A percentile compares a stretch with the other conserved stretches of the same genome.
Conservation (phyloP, 2,888 invertebrate genomes). For the Caradrina clavipalpis region DNA sequence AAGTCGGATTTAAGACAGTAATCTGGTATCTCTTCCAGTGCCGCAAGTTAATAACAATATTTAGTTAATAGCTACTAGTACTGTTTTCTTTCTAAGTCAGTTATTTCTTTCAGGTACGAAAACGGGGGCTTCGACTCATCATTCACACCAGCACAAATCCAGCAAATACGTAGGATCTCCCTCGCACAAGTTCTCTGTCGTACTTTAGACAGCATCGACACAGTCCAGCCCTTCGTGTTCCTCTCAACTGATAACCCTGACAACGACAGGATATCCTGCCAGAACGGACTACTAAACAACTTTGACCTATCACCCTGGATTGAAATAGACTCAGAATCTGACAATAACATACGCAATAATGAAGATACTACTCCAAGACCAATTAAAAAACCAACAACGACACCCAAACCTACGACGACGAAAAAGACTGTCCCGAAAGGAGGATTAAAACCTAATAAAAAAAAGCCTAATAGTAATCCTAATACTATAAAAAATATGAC, state of each 20-base stretch:
- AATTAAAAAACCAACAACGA: conserved; percentile 69
- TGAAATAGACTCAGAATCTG: conserved; percentile 85
- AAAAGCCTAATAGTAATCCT: conserved; percentile 63
- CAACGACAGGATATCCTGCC: conserved; percentile 91
- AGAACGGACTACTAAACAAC: conserved; percentile 88
- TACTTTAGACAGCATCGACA: conserved; percentile 92
- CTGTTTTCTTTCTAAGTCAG: background rate
- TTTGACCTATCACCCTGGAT: conserved; percentile 92
- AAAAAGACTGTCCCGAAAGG: conserved; percentile 67
- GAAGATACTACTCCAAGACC: conserved; percentile 76
- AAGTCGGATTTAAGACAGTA: conserved; percentile 43
- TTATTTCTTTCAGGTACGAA: conserved; percentile 91
- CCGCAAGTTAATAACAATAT: too few species aligned
- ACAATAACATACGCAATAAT: conserved; percentile 82
- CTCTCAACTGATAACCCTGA: conserved; percentile 91
- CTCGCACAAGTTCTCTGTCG: conserved; percentile 94
- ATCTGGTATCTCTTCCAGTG: too few species aligned
- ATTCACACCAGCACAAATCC: conserved; percentile 94
- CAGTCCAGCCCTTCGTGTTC: conserved; percentile 93
- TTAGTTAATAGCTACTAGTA: background rate
- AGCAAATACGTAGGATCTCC: conserved; percentile 93
- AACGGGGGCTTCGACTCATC: conserved; percentile 94
- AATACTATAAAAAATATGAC: conserved; percentile 70
- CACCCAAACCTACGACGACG: conserved; percentile 68
- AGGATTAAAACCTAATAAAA: conserved; percentile 65